phyloP scores from a whole-genome alignment of 2,113 vertebrate genomes.

The Lanius collurio region DNA sequence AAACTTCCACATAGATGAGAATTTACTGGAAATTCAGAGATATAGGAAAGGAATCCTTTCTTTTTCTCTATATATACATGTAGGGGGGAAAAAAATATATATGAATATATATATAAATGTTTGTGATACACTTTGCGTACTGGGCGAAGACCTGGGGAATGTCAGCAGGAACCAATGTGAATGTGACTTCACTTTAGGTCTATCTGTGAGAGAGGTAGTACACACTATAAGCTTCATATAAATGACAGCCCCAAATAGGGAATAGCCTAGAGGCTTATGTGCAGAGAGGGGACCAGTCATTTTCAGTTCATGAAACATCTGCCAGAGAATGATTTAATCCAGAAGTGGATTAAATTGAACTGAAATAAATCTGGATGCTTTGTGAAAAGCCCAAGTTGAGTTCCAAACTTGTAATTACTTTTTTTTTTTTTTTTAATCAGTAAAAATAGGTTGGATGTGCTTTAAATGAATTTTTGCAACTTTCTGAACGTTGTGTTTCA shows the following conservation, averaged over 20 bases:
- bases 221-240: not conserved
- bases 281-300: not conserved
- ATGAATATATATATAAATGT: not conserved
- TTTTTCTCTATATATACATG: not conserved
- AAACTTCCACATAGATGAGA: not conserved
- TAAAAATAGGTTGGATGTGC: not conserved
- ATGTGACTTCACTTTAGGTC: not conserved
- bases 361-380: not conserved
- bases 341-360: not conserved
- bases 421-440: not conserved
- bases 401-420: not conserved
- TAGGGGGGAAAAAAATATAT: not conserved
- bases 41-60: not conserved
- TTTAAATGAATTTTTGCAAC: not conserved
- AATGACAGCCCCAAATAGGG: not conserved
- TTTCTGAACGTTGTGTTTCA: not conserved
- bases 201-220: not conserved
- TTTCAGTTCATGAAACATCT: not conserved
- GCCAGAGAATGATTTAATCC: not conserved
- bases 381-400: not conserved
- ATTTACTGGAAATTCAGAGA: not conserved
- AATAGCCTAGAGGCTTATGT: not conserved
- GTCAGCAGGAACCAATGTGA: not conserved
- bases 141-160: not conserved
- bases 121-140: not conserved